These are phyloP conservation scores for Nilaparvata lugens DNA, from an alignment of 1,140 invertebrate species.

Conservation along the genomic window DNA sequence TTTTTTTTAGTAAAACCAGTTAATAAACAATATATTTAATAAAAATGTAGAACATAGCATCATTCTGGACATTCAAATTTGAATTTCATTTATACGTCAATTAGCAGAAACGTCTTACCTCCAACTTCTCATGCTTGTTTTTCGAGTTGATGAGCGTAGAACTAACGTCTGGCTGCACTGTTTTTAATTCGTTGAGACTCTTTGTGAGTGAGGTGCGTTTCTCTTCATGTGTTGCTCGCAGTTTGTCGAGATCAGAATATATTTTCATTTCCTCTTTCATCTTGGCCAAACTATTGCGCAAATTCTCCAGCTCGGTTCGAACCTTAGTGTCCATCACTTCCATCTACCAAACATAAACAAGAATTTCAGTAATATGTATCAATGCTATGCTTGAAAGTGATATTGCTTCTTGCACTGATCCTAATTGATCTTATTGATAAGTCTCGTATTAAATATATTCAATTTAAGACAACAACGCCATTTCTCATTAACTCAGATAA, in stretches of 20 bases:
- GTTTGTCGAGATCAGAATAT: conserved; percentile 38
- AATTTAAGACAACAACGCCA: too few relatives aligned
- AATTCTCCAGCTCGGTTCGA: conserved; percentile 22
- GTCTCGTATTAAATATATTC: too few relatives aligned
- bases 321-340: conserved; percentile 23
- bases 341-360: conserved; percentile 12
- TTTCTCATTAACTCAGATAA: too few relatives aligned
- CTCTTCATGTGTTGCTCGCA: conserved; percentile 36
- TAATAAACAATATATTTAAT: too few relatives aligned
- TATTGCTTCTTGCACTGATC: neutral
- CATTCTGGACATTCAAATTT: too few relatives aligned
- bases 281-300: conserved; percentile 21
- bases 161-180: conserved; percentile 24
- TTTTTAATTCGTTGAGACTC: conserved; percentile 16
- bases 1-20: too few relatives aligned
- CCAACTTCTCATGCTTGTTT: conserved; percentile 34
- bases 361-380: neutral
- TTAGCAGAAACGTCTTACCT: too few relatives aligned
- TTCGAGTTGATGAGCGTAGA: conserved; percentile 32
- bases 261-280: conserved; percentile 39
- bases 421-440: too few relatives aligned
- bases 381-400: neutral
- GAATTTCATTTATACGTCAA: too few relatives aligned
- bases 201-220: conserved; percentile 25
- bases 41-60: too few relatives aligned